phyloP scores from a whole-genome alignment of 92 coral and sea anemone species.

The Phenganax stokvisi region DNA sequence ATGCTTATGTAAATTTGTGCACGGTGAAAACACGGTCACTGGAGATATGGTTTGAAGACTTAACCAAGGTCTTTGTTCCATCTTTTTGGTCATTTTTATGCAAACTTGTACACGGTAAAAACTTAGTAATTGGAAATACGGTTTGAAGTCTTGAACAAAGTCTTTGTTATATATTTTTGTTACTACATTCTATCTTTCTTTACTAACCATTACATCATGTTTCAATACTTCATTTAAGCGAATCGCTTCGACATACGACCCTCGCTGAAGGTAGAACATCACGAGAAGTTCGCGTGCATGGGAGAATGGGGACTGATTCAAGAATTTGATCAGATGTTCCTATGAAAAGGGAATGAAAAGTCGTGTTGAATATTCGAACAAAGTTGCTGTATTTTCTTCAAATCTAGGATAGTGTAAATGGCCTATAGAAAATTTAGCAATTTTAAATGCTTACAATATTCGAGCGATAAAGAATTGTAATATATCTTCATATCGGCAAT shows the following conservation, averaged over 20 bases:
- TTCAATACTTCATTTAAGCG: conserved; percentile 75
- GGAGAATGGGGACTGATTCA: conserved; percentile 60
- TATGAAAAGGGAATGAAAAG: conserved; percentile 16
- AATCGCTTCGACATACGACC: conserved; percentile 81
- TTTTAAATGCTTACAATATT: no score
- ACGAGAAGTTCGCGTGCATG: conserved; percentile 80
- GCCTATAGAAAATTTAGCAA: no score
- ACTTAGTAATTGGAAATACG: not conserved
- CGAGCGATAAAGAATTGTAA: no score
- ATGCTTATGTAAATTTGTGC: no score
- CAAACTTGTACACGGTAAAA: no score
- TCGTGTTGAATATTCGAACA: not conserved
- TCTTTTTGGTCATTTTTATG: no score
- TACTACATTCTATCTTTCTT: not conserved
- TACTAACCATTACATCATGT: conserved; percentile 57
- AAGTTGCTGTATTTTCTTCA: not conserved
- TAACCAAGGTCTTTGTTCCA: no score
- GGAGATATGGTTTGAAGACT: no score
- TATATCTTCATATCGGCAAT: no score
- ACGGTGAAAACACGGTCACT: no score
- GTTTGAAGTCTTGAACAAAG: not conserved
- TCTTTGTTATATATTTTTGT: not conserved
- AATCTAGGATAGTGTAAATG: not conserved
- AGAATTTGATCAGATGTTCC: conserved; percentile 69
- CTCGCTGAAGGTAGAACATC: conserved; percentile 84